These are phyloP conservation scores for Bicyclus anynana DNA, from an alignment of 1,140 invertebrate species.

Conservation along the genomic window DNA sequence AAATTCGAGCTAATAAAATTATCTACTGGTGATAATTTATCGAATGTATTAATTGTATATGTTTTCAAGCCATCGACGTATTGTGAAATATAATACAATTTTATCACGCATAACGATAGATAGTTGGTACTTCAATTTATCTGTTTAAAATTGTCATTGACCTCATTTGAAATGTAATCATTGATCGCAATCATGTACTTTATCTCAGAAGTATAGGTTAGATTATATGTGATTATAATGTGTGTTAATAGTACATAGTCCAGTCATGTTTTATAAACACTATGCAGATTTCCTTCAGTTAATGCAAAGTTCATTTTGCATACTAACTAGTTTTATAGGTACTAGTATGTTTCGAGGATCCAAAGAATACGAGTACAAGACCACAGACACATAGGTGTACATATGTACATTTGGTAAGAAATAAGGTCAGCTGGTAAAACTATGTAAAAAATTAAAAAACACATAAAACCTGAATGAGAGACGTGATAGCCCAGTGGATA, in stretches of 20 bases:
- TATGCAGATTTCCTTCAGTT: too few relatives aligned
- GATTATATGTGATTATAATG: not conserved
- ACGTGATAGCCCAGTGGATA: too few relatives aligned
- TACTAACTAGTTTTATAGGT: too few relatives aligned
- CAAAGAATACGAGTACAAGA: too few relatives aligned
- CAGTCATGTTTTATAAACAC: too few relatives aligned
- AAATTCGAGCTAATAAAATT: not conserved
- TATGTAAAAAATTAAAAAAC: too few relatives aligned
- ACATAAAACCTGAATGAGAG: too few relatives aligned
- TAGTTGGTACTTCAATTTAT: constrained; percentile 15
- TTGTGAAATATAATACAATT: constrained; percentile 8
- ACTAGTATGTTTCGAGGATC: too few relatives aligned
- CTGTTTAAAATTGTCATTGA: constrained; percentile 28
- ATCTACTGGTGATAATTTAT: not conserved
- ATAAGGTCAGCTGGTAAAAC: too few relatives aligned
- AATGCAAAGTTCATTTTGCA: too few relatives aligned
- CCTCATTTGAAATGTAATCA: constrained; percentile 22
- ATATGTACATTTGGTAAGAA: too few relatives aligned
- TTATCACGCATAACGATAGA: constrained; percentile 9
- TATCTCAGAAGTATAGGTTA: constrained; percentile 1
- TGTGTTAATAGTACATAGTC: not conserved
- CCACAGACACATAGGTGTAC: too few relatives aligned
- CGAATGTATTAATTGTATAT: not conserved
- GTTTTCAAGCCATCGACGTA: not conserved
- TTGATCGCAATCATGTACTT: constrained; percentile 1